phyloP scores from a whole-genome alignment of 2,113 vertebrate genomes.

The Tenrec ecaudatus region DNA sequence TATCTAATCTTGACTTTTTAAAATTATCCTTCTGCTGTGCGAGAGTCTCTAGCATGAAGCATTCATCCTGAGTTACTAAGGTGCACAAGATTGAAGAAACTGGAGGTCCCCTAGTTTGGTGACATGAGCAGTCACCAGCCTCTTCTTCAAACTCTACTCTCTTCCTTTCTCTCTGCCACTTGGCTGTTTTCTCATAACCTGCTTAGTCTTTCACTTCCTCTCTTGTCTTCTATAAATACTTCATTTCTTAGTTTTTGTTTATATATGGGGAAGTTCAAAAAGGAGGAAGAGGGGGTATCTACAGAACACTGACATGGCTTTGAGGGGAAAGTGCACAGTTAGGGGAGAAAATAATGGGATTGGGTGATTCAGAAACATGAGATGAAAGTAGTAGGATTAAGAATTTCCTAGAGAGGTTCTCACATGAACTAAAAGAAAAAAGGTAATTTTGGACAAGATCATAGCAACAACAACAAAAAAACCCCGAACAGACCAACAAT shows the following conservation, averaged over 20 bases:
- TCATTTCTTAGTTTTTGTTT: background rate
- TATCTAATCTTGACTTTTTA: background rate
- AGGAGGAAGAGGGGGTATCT: background rate
- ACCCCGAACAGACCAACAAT: no score
- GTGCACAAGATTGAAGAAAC: background rate
- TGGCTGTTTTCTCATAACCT: background rate
- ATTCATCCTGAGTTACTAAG: conserved; percentile 32
- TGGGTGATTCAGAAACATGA: background rate
- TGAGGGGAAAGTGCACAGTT: background rate
- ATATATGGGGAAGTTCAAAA: background rate
- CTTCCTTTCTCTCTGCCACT: background rate
- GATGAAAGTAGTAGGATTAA: background rate
- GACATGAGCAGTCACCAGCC: background rate
- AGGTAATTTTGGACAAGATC: background rate
- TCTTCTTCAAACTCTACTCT: background rate
- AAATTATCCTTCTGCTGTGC: background rate
- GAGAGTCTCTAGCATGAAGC: background rate
- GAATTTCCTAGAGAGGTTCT: background rate
- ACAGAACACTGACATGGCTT: background rate
- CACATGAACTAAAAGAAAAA: background rate
- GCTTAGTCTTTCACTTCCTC: background rate
- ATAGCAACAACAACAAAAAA: background rate
- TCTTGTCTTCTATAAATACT: background rate
- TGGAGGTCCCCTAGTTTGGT: background rate
- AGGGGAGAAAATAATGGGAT: background rate